Evolutionary conservation across 2,888 invertebrate genomes (phyloP), one percentile per base, ranked within the genome.

Genomic region (Marasmarcha lunaedactyla): DNA sequence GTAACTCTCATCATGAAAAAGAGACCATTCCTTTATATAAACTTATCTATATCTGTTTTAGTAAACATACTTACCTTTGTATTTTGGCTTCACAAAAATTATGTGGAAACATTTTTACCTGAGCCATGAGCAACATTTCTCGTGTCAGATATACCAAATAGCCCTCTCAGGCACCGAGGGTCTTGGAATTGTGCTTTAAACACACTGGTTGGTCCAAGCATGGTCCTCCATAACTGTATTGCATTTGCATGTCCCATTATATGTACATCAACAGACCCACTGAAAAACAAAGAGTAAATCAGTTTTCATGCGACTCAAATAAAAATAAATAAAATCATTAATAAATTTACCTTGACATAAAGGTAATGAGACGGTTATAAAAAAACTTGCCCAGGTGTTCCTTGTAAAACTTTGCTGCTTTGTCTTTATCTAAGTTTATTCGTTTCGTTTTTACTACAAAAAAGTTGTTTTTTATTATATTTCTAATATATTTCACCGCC

Each of bases 81-180:
- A n/a, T n/a, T n/a, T n/a, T n/a, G n/a, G n/a, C n/a, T n/a, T n/a
- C n/a, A n/a, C n/a, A n/a, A n/a, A n/a, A n/a, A n/a, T n/a, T n/a
- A n/a, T n/a, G n/a, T n/a, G n/a, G n/a, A n/a, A n/a, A n/a, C n/a
- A n/a, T n/a, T 40, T 43, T 45, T 85, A 90, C 95, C 95, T 62
- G 97, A 96, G 11, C 97, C 97, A 78, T 98, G 98, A 7, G 92
- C 90, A 1, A 93, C 95, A 84, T 98, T 98, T 54, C 97, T 87
- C 0, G 98, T 97, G 64, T 98, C 98, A 0, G 97, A 94, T 12
- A 97, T 79, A 0, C 97, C 97, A 78, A 90, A 95, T 58, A 86
- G 81, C 1, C 94, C 94, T 52, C 98, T 84, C 45, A 98, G 88
- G 39, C 91, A 88, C 39, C 90, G 67, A 0, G 96, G 96, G 40